Conservation (phyloP, 2,113 vertebrate species). For the Empidonax alnorum region DNA sequence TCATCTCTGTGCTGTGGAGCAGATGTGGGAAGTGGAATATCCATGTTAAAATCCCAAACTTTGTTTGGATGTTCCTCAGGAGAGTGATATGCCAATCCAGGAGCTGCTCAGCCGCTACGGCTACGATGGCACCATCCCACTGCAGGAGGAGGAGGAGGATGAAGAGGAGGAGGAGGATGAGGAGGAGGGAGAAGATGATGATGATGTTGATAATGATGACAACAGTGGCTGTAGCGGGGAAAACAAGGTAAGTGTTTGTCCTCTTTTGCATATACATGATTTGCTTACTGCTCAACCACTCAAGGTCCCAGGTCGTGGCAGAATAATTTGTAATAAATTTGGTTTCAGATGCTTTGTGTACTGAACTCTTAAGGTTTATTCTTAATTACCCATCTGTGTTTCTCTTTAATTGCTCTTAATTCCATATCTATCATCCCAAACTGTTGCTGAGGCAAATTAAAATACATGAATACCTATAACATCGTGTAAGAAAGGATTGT, state of each 20-base stretch:
- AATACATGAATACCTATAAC: fast-evolving
- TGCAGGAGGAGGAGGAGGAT: conserved; percentile 86
- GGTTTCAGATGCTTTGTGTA: background rate
- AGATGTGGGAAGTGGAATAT: background rate
- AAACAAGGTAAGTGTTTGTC: conserved; percentile 72
- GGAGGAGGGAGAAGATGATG: conserved; percentile 84
- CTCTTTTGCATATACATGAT: background rate
- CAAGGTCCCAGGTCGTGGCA: background rate
- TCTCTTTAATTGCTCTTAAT: background rate
- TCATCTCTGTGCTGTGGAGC: background rate
- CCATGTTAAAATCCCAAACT: background rate
- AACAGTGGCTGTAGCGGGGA: conserved; percentile 91
- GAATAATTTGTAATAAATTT: background rate
- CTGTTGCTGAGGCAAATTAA: background rate
- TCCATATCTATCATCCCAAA: background rate
- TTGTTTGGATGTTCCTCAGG: conserved; percentile 73
- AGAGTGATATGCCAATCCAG: conserved; percentile 97
- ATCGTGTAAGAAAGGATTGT: background rate
- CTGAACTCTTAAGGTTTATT: background rate
- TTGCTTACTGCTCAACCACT: background rate
- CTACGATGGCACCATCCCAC: conserved; percentile 84
- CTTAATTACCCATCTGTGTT: background rate
- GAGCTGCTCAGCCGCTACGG: conserved; percentile 94
- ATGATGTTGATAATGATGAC: conserved; percentile 88
- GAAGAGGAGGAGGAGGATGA: conserved; percentile 89